Evolutionary conservation across 2,888 invertebrate species (phyloP), one percentile per base, ranked within the genome.

Genomic region (Fragum whitleyi): DNA sequence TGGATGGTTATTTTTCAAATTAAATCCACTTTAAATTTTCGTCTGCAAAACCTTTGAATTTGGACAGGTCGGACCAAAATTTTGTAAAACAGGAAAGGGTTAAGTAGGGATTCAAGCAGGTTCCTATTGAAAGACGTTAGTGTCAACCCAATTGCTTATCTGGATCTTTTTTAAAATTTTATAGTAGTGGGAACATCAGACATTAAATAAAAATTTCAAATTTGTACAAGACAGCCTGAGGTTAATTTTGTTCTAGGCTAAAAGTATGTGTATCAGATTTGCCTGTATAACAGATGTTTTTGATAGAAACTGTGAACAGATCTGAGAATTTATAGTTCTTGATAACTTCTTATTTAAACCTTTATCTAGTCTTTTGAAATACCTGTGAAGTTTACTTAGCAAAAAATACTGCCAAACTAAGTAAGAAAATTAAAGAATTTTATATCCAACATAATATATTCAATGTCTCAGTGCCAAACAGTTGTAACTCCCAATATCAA

Each of bases 251-350:
- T 47, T 47, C 5, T 47, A 47, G 14, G 3, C 47, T 47, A 16
- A 3, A 6, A 47, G n/a, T n/a, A 47, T 19, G 47, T 47, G 14
- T 47, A 47, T 47, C 47, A 47, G 47, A 47, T 47, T 47, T 47
- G 47, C n/a, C 23, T 23, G 23, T 23, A 57, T 19, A 57, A 57
- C 57, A 57, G 57, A 57, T 57, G 57, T 57, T 57, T 26, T 26
- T 23, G 21, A 21, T 57, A 23, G 57, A 57, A 57, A 26, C 57
- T 57, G 57, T 57, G 57, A 57, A 57, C 57, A 57, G 57, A 57
- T 57, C 57, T 57, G 11, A 57, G 26, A 26, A 57, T 21, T 57
- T 57, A 57, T 57, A n/a, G n/a, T 57, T 57, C 57, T 57, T 57
- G 57, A 57, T 57, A 57, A 57, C 57, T 26, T 26, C 21, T 57